Evolutionary conservation across 1,140 invertebrate genomes (phyloP), one percentile per base, ranked within the genome.

Genomic region (Meloidogyne hapla): DNA sequence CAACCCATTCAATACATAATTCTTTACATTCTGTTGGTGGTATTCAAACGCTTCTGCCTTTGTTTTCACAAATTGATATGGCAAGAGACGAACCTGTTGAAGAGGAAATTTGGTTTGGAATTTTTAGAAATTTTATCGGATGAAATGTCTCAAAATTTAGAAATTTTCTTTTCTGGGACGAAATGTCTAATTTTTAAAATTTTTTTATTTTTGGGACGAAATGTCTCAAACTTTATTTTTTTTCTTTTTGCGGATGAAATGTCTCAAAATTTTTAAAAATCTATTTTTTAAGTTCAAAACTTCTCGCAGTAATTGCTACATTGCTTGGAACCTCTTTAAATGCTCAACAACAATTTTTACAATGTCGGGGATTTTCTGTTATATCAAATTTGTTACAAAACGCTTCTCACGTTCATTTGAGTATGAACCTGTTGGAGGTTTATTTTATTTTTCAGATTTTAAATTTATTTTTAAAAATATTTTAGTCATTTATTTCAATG

Each of bases 1-100:
- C 96, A 84, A 99, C 96, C 74, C 94, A 98, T 90, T 98, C 96
- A 80, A 98, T 99, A 89, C 95, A 98, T 89, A 95, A 94, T 89
- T 98, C 95, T 8, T 90, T 99, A 79, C 97, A 99, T 89, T 99
- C 96, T 45, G 94, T 99, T 85, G 97, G 97, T 75, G 96, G 97
- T 70, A 95, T 99, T 83, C 95, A 98, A 91, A 94, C 98, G 83
- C 90, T 99, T 77, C 97, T 99, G 89, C 96, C 96, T 74, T 90
- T 99, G 76, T 98, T 99, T 90, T 94, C 94, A 56, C 96, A 99
- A 89, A 90, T 99, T 83, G 96, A 98, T 89, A 91, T 95, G 81
- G 13, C 76, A 83, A 62, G 84, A 81, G 81, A 69, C 81, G 83
- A 25, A 77, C 63, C 75, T 83, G 82, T 89, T 25, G 89, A 90